Evolutionary conservation across 2,797 vertebrate genomes (phyloP), one percentile per base, ranked within the genome.

Genomic region (Myioborus miniatus): DNA sequence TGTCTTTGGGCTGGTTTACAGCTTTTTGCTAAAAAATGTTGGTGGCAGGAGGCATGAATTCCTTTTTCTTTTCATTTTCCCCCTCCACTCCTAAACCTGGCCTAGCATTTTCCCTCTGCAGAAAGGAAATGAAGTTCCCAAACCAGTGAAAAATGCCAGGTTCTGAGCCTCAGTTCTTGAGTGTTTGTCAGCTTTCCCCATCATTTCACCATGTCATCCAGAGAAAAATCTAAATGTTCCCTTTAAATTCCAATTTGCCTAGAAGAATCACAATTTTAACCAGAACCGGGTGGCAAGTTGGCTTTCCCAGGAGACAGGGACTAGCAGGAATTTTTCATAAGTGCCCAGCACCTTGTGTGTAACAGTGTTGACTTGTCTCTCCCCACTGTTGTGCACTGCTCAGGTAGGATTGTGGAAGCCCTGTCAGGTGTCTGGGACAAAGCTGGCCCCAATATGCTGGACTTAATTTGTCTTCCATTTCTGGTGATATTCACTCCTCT

Each of bases 111-210:
- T 70, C 2, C 16, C n/a, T 52, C 60, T 83, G 43, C 13, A 83
- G 63, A 77, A 80, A 43, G 53, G 9, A 36, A 43, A 53, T 87
- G 21, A 83, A 75, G 52, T 84, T 62, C 43, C 39, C 37, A 87
- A 81, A 58, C 8, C 5, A 29, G 32, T 0, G 3, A 64, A 62
- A 65, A 37, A 3, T 30, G 2, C 22, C 0, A 0, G 15, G 46
- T 93, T 69, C 53, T 17, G 72, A 77, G 43, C 37, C 30, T 71
- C 44, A 7, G 8, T 69, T 67, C 50, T 85, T 53, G 34, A 58
- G 27, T 7, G 17, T 76, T 82, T 64, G 9, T 58, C 43, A 47
- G 19, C 62, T 87, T 83, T 72, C 23, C 24, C 47, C 19, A 22
- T 3, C 14, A 47, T 47, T 47, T 47, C 43, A n/a, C 15, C 15